Conservation (phyloP, 2,113 vertebrate genomes). For the Pygathrix nemaeus region DNA sequence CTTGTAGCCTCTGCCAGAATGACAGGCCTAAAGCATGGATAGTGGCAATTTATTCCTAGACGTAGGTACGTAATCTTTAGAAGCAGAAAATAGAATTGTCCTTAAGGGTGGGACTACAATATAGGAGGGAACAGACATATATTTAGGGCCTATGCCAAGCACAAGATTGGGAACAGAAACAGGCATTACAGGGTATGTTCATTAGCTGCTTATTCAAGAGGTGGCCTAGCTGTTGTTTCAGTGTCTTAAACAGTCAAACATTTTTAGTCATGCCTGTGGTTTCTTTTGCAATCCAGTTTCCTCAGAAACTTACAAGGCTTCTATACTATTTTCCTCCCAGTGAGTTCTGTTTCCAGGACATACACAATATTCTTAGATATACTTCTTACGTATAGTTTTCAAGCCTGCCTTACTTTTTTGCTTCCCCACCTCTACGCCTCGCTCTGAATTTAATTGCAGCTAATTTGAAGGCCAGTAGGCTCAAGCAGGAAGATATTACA, state of each 20-base stretch:
- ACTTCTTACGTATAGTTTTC: background rate
- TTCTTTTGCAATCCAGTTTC: background rate
- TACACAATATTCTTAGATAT: background rate
- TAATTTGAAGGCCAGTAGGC: background rate
- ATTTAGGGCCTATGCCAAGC: background rate
- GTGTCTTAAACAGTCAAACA: background rate
- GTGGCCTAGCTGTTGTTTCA: background rate
- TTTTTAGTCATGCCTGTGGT: background rate
- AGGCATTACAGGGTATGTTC: no score
- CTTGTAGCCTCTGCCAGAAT: background rate
- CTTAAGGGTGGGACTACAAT: background rate
- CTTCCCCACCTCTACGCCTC: background rate
- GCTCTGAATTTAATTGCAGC: background rate
- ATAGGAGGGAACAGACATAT: background rate
- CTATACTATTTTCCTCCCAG: background rate
- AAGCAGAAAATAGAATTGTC: background rate
- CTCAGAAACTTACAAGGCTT: background rate
- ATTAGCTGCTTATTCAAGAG: background rate
- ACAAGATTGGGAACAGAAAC: background rate
- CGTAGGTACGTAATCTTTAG: background rate
- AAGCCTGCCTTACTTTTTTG: background rate
- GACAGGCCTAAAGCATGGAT: background rate
- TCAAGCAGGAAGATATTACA: background rate
- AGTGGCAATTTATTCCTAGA: background rate
- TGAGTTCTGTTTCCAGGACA: background rate